A percentile compares a stretch with the other conserved stretches of the same genome.
Conservation (phyloP, 2,888 invertebrate genomes). For the Xestia c-nigrum region DNA sequence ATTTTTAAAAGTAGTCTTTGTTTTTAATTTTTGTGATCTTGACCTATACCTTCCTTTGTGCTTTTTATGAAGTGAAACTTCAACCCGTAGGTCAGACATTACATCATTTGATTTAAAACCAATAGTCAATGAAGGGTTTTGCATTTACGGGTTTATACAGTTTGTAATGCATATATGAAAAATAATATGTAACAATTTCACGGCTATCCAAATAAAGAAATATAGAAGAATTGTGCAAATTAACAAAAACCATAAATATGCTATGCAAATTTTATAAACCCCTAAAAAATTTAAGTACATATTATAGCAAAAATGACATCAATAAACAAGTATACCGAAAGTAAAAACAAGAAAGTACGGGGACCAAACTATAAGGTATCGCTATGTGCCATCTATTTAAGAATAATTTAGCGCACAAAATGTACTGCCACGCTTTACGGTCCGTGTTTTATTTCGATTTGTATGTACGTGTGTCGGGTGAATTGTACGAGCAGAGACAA, state of each 20-base stretch:
- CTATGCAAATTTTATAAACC: slow-evolving; percentile 15
- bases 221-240: neutral
- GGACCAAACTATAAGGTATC: slow-evolving; percentile 81
- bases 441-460: slow-evolving; percentile 53
- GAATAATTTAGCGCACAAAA: slow-evolving; percentile 67
- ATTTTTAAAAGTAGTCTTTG: slow-evolving; percentile 59
- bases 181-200: neutral
- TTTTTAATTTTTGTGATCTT: slow-evolving; percentile 59
- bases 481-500: slow-evolving; percentile 29
- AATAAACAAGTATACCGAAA: slow-evolving; percentile 49
- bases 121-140: slow-evolving; percentile 1
- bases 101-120: slow-evolving; percentile 23
- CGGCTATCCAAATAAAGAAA: neutral
- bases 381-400: slow-evolving; percentile 83
- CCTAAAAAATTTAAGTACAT: slow-evolving; percentile 18
- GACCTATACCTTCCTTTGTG: slow-evolving; percentile 64
- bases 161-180: slow-evolving; percentile 10
- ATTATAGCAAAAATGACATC: slow-evolving; percentile 8
- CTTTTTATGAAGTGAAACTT: slow-evolving; percentile 57
- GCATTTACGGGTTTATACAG: slow-evolving; percentile 33
- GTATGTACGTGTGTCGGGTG: slow-evolving; percentile 37
- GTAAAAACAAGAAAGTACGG: slow-evolving; percentile 77
- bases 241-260: neutral
- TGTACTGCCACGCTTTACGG: slow-evolving; percentile 43
- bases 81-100: slow-evolving; percentile 29